These are phyloP conservation scores for Poeciliopsis gracilis DNA, from an alignment of 2,797 vertebrate genomes.

Conservation along the genomic window DNA sequence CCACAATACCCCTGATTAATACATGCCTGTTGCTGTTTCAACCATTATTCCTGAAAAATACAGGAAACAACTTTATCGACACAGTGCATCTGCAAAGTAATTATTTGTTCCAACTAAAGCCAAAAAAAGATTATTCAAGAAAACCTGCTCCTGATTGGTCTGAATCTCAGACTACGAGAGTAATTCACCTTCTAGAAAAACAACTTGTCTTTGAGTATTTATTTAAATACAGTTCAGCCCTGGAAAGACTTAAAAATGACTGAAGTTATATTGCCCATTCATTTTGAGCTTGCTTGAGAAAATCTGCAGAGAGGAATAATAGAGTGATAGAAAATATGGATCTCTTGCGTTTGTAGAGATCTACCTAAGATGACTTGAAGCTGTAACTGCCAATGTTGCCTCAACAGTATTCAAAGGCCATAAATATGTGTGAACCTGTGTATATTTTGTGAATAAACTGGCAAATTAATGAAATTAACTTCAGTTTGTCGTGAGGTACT, in stretches of 20 bases:
- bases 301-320: background rate
- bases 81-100: background rate
- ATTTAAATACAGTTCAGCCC: background rate
- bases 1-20: too few relatives aligned
- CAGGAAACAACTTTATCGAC: background rate
- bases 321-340: background rate
- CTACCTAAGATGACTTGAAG: background rate
- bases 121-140: background rate
- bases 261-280: background rate
- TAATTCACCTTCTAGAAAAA: background rate
- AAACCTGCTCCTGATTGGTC: background rate
- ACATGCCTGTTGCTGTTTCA: background rate
- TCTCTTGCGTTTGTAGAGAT: background rate
- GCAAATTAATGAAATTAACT: background rate
- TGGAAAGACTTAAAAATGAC: background rate
- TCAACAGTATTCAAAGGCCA: background rate
- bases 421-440: background rate
- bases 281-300: background rate
- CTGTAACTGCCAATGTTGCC: background rate
- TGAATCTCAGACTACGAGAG: background rate
- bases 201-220: background rate
- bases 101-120: background rate
- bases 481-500: background rate
- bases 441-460: background rate
- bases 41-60: background rate